Conservation (phyloP, 2,888 invertebrate genomes). For the Entomobrya multifasciata region DNA sequence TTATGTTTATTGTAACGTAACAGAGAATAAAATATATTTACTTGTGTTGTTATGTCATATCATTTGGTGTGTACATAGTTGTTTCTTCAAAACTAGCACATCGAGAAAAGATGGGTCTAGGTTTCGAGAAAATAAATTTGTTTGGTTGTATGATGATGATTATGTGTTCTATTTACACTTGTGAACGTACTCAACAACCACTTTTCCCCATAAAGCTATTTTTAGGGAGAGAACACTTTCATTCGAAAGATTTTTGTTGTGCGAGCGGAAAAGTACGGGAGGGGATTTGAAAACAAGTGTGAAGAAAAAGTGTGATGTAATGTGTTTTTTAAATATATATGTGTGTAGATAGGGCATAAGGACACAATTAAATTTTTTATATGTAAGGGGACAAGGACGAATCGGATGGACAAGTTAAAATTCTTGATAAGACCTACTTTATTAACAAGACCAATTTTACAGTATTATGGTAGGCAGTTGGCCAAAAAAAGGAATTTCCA, state of each 20-base stretch:
- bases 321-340: not conserved
- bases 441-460: constrained; percentile 58
- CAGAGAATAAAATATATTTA: not conserved
- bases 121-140: constrained; percentile 35
- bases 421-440: constrained; percentile 58
- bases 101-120: constrained; percentile 67
- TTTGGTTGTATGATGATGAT: not conserved
- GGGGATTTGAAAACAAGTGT: constrained; percentile 4
- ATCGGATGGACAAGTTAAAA: not conserved
- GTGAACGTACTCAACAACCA: not conserved
- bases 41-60: not conserved
- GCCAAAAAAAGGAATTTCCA: not conserved
- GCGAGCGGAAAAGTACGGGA: no score
- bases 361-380: constrained; percentile 49
- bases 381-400: constrained; percentile 60
- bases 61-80: not conserved
- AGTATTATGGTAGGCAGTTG: not conserved
- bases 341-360: no score
- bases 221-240: constrained; percentile 65
- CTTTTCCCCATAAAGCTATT: constrained; percentile 32
- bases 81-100: not conserved
- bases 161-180: not conserved
- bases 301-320: constrained; percentile 51
- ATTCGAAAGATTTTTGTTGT: constrained; percentile 43
- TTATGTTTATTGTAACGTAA: not conserved